Evolutionary conservation across 2,113 vertebrate species (phyloP), one percentile per base, ranked within the genome.

Genomic region (Ploceus nigricollis): DNA sequence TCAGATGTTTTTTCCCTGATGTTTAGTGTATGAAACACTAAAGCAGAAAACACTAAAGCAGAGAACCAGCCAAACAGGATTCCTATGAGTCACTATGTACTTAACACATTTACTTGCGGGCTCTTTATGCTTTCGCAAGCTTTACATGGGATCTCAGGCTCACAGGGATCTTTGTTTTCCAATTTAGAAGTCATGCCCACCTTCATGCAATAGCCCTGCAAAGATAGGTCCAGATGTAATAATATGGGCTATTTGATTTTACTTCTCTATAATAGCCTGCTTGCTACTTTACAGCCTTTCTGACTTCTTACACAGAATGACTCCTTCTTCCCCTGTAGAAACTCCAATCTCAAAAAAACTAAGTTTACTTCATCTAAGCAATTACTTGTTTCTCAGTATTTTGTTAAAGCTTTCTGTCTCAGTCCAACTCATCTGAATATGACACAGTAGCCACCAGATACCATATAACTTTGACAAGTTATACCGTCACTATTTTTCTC

Each of bases 61-160:
- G 42, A 75, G 65, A 95, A 89, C 83, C 53, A 84, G 94, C n/a
- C 28, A 45, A 60, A 89, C 87, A 50, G 83, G 91, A 95, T 89
- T 91, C 70, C 75, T 53, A 2, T 87, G 72, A 90, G 40, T 96
- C 94, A 95, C 76, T 48, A 13, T 7, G 63, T 64, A 68, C 57
- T 94, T 78, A 84, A 87, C 11, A 37, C 1, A 0, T 79, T 17
- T 20, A 51, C 33, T 68, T 76, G 56, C 0, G 0, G 37, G 53
- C 53, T 89, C 65, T 79, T 91, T n/a, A 69, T 21, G 45, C 22
- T 44, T 78, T 71, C 65, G 80, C 57, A 80, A 60, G 45, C 82
- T 77, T 92, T 45, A 69, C 12, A 12, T 6, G 33, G 61, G 24
- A 69, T 82, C 35, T 58, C 35, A 66, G 3, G 33, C 33, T 71